Evolutionary conservation across 1,140 invertebrate genomes (phyloP).

Genomic region (Magallana angulata): DNA sequence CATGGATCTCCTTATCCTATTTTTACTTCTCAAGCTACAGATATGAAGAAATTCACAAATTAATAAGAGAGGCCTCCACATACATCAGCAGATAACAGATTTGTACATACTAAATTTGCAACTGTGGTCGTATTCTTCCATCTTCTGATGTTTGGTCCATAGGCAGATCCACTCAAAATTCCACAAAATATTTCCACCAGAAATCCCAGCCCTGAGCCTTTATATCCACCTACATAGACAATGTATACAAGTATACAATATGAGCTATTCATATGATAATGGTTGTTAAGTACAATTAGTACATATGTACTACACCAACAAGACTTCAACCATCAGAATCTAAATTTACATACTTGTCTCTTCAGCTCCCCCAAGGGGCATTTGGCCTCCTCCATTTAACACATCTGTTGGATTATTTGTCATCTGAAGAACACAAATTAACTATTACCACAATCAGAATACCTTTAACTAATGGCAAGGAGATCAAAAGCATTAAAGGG

Average conservation of each 20-base stretch:
- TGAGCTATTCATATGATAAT: too few species aligned
- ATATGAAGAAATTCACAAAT: too few species aligned
- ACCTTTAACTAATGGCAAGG: too few species aligned
- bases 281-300: too few species aligned
- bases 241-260: neutral
- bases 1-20: too few species aligned
- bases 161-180: constrained; percentile 79
- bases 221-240: constrained; percentile 85
- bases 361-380: constrained; percentile 71
- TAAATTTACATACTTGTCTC: constrained; percentile 55
- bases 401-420: constrained; percentile 65
- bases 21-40: too few species aligned
- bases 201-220: constrained; percentile 92
- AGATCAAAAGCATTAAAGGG: too few species aligned
- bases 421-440: constrained; percentile 52
- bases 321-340: neutral
- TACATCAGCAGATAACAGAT: too few species aligned
- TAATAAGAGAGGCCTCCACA: too few species aligned
- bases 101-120: constrained; percentile 84
- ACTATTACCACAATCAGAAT: too few species aligned
- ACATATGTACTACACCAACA: neutral
- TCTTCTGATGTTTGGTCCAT: constrained; percentile 84
- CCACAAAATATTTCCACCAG: constrained; percentile 89
- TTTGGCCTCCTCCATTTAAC: constrained; percentile 65
- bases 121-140: constrained; percentile 86